phyloP scores from a whole-genome alignment of 2,113 vertebrate genomes.

The Archilochus colubris region DNA sequence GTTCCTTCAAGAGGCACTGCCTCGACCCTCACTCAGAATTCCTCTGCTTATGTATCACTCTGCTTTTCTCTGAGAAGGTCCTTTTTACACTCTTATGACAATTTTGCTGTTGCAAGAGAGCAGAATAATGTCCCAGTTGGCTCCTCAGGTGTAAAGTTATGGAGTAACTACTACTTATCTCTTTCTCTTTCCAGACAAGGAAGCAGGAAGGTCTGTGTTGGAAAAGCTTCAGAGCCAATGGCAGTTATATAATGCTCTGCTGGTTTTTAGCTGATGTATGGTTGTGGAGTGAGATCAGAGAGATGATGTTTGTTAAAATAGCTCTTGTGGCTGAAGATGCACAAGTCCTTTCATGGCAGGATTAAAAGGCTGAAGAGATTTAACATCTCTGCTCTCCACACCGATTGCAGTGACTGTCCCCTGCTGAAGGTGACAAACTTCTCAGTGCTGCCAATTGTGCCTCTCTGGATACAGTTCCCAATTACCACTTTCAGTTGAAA shows the following conservation, averaged over 20 bases:
- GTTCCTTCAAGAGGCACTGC: background rate
- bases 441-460: background rate
- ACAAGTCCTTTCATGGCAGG: background rate
- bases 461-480: background rate
- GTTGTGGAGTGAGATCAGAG: background rate
- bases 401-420: background rate
- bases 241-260: background rate
- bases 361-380: background rate
- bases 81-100: background rate
- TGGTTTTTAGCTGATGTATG: background rate
- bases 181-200: background rate
- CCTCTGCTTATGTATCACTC: background rate
- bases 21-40: background rate
- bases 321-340: background rate
- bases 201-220: background rate
- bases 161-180: background rate
- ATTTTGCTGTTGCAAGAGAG: background rate
- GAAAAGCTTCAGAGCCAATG: background rate
- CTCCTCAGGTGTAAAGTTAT: background rate
- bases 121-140: background rate
- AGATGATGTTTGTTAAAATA: background rate
- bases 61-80: background rate
- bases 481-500: background rate
- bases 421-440: background rate
- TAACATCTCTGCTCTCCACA: background rate